These are phyloP conservation scores for Drosophila tsacasi DNA, from an alignment of 1,140 invertebrate genomes.

Conservation along the genomic window DNA sequence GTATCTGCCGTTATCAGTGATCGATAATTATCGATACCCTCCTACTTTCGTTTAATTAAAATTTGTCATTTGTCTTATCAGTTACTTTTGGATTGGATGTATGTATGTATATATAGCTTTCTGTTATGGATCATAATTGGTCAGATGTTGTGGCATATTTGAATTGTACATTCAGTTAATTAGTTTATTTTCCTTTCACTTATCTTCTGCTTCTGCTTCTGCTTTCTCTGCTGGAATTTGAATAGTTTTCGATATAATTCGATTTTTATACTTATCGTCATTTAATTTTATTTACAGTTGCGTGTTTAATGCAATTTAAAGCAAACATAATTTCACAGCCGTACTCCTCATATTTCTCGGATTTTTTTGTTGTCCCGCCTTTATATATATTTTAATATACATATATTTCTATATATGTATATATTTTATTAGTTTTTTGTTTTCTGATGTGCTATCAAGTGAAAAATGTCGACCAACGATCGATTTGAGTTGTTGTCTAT, in stretches of 20 bases:
- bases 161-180: conserved; percentile 57
- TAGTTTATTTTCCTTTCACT: conserved; percentile 28
- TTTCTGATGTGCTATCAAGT: conserved; percentile 26
- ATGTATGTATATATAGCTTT: conserved; percentile 37
- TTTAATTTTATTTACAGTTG: conserved; percentile 70
- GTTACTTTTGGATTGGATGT: conserved; percentile 43
- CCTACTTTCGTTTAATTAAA: conserved; percentile 55
- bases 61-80: conserved; percentile 61
- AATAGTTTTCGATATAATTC: conserved; percentile 34
- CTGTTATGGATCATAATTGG: conserved; percentile 58
- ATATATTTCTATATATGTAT: conserved; percentile 13
- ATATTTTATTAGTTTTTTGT: conserved; percentile 13
- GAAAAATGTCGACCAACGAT: conserved; percentile 24
- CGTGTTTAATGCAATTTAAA: conserved; percentile 56
- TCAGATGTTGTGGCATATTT: conserved; percentile 58
- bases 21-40: conserved; percentile 3
- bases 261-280: conserved; percentile 21
- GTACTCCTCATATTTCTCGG: conserved; percentile 59
- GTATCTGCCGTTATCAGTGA: background rate
- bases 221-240: conserved; percentile 21
- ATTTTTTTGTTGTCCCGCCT: conserved; percentile 28
- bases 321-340: conserved; percentile 75
- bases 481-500: conserved; percentile 20
- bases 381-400: conserved; percentile 17
- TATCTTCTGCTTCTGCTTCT: too few species aligned